A percentile compares a stretch with the other conserved stretches of the same genome.
Conservation (phyloP, 1,140 invertebrate species). For the Olivierus martensii region DNA sequence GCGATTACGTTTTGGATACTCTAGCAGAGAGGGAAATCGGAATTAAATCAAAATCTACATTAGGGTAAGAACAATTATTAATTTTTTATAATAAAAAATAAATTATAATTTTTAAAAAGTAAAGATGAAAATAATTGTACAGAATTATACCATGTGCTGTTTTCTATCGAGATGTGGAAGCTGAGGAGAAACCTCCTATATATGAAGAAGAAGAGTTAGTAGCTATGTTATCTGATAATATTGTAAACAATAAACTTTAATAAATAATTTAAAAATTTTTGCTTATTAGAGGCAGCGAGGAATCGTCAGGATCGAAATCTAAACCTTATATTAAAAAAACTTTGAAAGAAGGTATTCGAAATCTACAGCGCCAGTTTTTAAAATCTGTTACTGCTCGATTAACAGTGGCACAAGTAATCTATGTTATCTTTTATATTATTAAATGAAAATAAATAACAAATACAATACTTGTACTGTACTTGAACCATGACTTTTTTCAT, state of each 20-base stretch:
- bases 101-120: neutral
- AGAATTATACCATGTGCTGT: constrained; percentile 6
- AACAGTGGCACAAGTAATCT: constrained; percentile 48
- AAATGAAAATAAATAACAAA: neutral
- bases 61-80: constrained; percentile 17
- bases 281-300: neutral
- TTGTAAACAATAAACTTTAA: neutral
- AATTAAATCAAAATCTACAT: constrained; percentile 11
- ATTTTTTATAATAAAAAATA: constrained; percentile 1
- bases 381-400: constrained; percentile 46
- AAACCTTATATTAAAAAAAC: neutral
- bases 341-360: constrained; percentile 12
- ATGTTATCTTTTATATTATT: neutral
- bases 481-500: no score
- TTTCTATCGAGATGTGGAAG: constrained; percentile 9
- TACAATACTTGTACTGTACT: no score
- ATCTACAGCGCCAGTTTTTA: constrained; percentile 25
- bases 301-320: constrained; percentile 11
- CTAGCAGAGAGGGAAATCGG: constrained; percentile 19
- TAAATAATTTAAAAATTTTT: neutral
- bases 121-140: neutral
- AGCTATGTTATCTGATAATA: neutral
- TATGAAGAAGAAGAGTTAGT: no score
- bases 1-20: constrained; percentile 13
- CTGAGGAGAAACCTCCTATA: no score